Evolutionary conservation across 2,113 vertebrate genomes (phyloP), one percentile per base, ranked within the genome.

Genomic region (Rostratula benghalensis): DNA sequence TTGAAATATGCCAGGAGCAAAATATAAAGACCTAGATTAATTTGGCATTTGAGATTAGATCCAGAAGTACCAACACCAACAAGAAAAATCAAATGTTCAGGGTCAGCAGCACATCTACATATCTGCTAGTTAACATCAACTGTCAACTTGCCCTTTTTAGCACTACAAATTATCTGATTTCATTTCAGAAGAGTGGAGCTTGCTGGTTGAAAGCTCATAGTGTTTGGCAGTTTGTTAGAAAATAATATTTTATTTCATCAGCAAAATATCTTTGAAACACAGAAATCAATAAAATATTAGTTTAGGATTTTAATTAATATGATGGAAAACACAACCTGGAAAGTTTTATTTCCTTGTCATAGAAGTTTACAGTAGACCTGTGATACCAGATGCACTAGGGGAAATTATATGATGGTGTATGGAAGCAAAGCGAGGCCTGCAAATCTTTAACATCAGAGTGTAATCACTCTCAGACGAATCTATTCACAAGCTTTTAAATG

Each of bases 101-200:
- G 30, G 53, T 37, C 37, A 93, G 48, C 12, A 96, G 48, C 12
- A 96, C 91, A 59, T 63, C 5, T 85, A 74, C 31, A 92, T 89
- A 13, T 91, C 81, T 95, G 48, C 83, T 94, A 74, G 46, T 89
- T 96, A 91, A 31, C 33, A 84, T 54, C 28, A 83, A 57, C 67
- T 89, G 63, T 84, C 57, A 13, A 6, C 21, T 33, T 87, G 75
- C 89, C 54, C 45, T 94, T 92, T 95, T 81, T 86, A 71, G 88
- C 67, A 65, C 31, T 89, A 54, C 18, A 93, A 70, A 93, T 91
- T 92, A 89, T 69, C 37, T 87, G 31, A 45, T 70, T 93, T 90
- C 43, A n/a, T 90, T 93, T 96, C 22, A 96, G 39, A 6, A 89
- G 12, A 73, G 61, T 12, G 46, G 3, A 12, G 10, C 33, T 65